Base-by-base conservation (phyloP, 2,113 vertebrate genomes). In the Vimba vimba region DNA sequence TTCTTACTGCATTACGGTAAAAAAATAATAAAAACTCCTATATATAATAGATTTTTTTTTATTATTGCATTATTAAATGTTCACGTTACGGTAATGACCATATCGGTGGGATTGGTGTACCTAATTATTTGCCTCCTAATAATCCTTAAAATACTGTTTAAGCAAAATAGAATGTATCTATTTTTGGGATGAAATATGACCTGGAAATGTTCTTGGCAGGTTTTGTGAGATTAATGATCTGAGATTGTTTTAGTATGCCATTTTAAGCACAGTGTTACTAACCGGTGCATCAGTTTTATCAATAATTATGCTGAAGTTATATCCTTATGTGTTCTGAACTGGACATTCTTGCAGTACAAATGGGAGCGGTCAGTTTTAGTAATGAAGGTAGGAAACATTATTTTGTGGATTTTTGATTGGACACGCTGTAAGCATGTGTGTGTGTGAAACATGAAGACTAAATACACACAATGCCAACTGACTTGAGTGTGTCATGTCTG, bases 401-500 rank as follows among this genome's bases (percentile, higher is more conserved):
- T 50, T 64, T 25, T 75, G 86, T 60, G 19, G 71, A 73, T 89
- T 83, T 90, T 79, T 89, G 86, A 82, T 86, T 85, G 88, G 0
- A 84, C 87, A 89, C 25, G 50, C 75, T 55, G 69, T 83, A 86
- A 82, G 68, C 7, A 62, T 6, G 9, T 82, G 43, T 81, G 43
- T 68, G 45, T 68, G 25, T 10, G 76, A 36, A 45, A 89, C 60
- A 80, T 27, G 21, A 69, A 55, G 55, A 85, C 50, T 83, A 62
- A 30, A 47, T 81, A 91, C 90, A 93, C 92, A 88, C 87, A 86
- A 92, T 93, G 94, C 94, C 93, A 94, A 94, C 88, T 89, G 86
- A 93, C 90, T 82, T 71, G 87, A 87, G 89, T 93, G 91, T 93
- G 88, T 86, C 45, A 47, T 69, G 52, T 85, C 76, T 57, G 36